A percentile compares a stretch with the other conserved stretches of the same genome.
These are phyloP conservation scores for Sesia apiformis DNA, from an alignment of 2,888 invertebrate genomes.

Conservation along the genomic window DNA sequence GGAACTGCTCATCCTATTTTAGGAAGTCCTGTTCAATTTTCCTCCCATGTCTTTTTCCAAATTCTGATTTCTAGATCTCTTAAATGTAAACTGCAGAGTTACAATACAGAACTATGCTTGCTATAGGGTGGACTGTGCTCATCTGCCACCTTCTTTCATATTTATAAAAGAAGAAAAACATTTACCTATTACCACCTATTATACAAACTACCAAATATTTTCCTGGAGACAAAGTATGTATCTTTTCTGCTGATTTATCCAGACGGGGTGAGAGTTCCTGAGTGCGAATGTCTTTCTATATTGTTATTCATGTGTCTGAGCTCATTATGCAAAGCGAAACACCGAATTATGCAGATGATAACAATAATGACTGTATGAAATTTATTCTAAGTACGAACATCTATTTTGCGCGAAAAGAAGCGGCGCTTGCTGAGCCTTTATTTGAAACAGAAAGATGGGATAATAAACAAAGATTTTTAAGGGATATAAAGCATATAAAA, in stretches of 20 bases:
- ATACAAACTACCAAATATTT: too few relatives aligned
- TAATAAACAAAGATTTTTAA: neutral
- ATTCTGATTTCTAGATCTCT: too few relatives aligned
- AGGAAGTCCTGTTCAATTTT: too few relatives aligned
- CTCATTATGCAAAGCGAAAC: slow-evolving; percentile 50
- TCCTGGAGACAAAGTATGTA: neutral
- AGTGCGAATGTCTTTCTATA: slow-evolving; percentile 30
- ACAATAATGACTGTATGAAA: slow-evolving; percentile 40
- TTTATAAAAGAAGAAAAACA: too few relatives aligned
- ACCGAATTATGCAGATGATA: slow-evolving; percentile 52
- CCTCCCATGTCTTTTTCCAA: too few relatives aligned
- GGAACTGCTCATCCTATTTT: too few relatives aligned
- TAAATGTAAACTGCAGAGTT: too few relatives aligned
- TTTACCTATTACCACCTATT: too few relatives aligned
- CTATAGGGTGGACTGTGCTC: too few relatives aligned
- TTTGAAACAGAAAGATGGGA: neutral
- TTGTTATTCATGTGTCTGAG: slow-evolving; percentile 41
- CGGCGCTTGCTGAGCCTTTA: slow-evolving; percentile 3
- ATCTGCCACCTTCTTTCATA: too few relatives aligned
- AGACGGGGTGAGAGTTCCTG: neutral
- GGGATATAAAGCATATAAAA: neutral
- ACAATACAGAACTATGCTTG: too few relatives aligned
- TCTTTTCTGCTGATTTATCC: neutral
- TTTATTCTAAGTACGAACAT: slow-evolving; percentile 30
- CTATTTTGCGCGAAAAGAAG: slow-evolving; percentile 13